These are phyloP conservation scores for Hippocampus abdominalis DNA, from an alignment of 2,113 vertebrate genomes.

Conservation along the genomic window DNA sequence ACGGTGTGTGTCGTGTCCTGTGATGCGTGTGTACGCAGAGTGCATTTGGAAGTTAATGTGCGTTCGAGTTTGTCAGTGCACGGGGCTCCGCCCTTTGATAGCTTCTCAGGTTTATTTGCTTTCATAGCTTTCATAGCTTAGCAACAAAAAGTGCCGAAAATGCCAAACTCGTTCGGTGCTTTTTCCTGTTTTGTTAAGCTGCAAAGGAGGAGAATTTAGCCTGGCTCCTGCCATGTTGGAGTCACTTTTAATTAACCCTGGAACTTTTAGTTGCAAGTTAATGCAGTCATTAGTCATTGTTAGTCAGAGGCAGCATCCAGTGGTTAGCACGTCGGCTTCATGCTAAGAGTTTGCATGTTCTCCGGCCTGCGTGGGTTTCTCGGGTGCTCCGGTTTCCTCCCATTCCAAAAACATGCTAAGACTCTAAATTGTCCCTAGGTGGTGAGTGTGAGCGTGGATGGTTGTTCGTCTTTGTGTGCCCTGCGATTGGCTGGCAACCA, in stretches of 20 bases:
- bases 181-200: conserved; percentile 39
- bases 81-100: conserved; percentile 13
- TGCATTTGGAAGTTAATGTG: conserved; percentile 7
- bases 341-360: too few species aligned
- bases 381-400: too few species aligned
- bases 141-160: conserved; percentile 45
- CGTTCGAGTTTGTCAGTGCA: background rate
- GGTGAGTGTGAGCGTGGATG: too few species aligned
- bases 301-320: conserved; percentile 43
- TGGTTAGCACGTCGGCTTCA: too few species aligned
- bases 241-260: background rate
- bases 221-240: background rate
- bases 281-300: background rate
- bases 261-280: background rate
- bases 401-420: too few species aligned
- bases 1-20: background rate
- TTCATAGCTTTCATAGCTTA: conserved; percentile 37
- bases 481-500: too few species aligned
- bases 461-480: too few species aligned
- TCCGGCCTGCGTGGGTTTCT: too few species aligned
- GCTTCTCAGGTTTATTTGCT: conserved; percentile 65
- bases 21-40: background rate
- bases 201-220: background rate
- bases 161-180: conserved; percentile 70
- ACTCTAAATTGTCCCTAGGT: too few species aligned